Base-by-base conservation (phyloP, 2,888 invertebrate species). In the Papilio demoleus region DNA sequence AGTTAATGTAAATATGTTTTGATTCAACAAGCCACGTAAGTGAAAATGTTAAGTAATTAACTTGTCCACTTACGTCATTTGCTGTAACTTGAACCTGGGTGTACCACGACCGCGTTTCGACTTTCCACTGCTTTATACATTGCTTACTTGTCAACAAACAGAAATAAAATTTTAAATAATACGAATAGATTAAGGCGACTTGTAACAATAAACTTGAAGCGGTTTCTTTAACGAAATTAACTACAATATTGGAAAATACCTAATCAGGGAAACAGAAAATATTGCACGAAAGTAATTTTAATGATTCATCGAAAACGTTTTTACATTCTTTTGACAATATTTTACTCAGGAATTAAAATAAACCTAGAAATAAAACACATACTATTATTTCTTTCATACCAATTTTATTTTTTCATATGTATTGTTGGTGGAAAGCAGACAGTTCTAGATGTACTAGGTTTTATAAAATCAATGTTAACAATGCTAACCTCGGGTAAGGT, bases 401-500 rank as follows among this genome's bases (percentile, higher is more conserved):
- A 27, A n/a, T n/a, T n/a, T n/a, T n/a, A n/a, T n/a, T n/a, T n/a
- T n/a, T 22, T 53, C 4, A 14, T 14, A 6, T 53, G 14, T n/a
- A 2, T 14, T 17, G 3, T 2, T n/a, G 4, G 17, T 17, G 2
- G 14, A n/a, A 6, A 19, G 22, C 11, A n/a, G n/a, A 31, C 27
- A 4, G 8, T 53, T 31, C 53, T 31, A 31, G 9, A 9, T 56
- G n/a, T 56, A 11, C 9, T 17, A 56, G 53, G 53, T 17, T 31
- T n/a, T 17, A 31, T n/a, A 31, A 56, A 56, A 56, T 56, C 31
- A 17, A 56, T 31, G 31, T 56, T 56, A 56, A 53, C 53, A 53
- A 31, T 56, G n/a, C 53, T 56, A 56, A 56, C 27, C 36, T 50
- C 72, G 74, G 73, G 75, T 74, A 77, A 77, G 77, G 79, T 77